Base-by-base conservation (phyloP, 1,140 invertebrate genomes). In the Microplitis mediator region DNA sequence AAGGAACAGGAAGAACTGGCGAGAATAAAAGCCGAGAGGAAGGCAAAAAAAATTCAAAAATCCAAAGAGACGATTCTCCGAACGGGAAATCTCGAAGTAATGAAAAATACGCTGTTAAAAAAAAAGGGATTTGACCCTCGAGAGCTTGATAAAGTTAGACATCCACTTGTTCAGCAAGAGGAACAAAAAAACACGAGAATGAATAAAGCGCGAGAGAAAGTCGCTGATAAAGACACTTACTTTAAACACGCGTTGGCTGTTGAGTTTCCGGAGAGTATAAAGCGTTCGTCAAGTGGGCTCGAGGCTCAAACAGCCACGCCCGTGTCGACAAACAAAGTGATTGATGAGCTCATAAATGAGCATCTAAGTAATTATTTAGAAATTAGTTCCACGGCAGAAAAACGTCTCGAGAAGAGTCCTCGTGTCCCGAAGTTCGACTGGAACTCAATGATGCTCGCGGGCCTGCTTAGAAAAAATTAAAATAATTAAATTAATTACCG, bases 71-170 rank as follows among this genome's bases (percentile, higher is more conserved):
- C 80, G 14, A 77, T 85, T 8, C 82, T 84, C 74, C 82, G 77
- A 54, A 34, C 73, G n/a, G 81, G 80, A 11, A 82, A 89, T 72
- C 73, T 83, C 39, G 78, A 84, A 2, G 76, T 83, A 13, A 87
- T 88, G 74, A 84, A 84, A 51, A 73, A 72, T 0, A 80, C 83
- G 51, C 76, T 89, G 4, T 71, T 89, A 13, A 56, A 75, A 4
- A 88, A 87, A 39, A 88, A 88, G 66, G 80, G 82, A 35, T 77
- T 88, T 11, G 76, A 84, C 34, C 83, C 85, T 0, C 54, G 77
- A 13, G 79, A 86, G 56, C 67, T 89, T 13, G 78, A 88, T 9
- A 76, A 78, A 6, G 78, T 82, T 51, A 81, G 87, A 67, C 60
- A 79, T 3, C 87, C 87, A 2, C 50, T 89, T 4, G 81, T 85